Evolutionary conservation across 2,113 vertebrate genomes (phyloP).

Genomic region (Sminthopsis crassicaudata): DNA sequence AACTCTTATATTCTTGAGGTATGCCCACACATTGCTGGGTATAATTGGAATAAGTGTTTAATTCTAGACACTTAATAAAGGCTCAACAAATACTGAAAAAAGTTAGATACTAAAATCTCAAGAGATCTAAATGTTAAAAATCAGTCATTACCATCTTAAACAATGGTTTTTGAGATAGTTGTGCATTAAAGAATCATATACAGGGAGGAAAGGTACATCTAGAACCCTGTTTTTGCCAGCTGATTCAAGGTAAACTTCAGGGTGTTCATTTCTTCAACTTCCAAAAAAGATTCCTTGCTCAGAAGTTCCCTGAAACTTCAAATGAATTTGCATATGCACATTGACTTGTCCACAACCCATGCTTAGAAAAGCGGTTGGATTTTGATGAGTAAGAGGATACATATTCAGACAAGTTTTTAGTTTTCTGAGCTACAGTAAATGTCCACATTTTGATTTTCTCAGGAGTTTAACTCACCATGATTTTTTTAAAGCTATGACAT

Average conservation of each 20-base stretch:
- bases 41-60: not conserved
- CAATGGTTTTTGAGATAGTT: not conserved
- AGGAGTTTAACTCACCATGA: conserved; percentile 58
- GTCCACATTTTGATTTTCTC: conserved; percentile 24
- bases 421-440: conserved; percentile 46
- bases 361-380: conserved; percentile 26
- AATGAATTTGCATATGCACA: conserved; percentile 25
- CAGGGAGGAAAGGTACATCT: conserved; percentile 25
- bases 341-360: conserved; percentile 10
- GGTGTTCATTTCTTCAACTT: conserved; percentile 36
- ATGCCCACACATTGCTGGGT: not conserved
- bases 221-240: not conserved
- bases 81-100: not conserved
- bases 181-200: conserved; percentile 28
- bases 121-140: conserved; percentile 14
- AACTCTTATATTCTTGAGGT: not conserved
- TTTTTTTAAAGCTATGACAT: conserved; percentile 75
- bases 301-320: conserved; percentile 35
- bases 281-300: not conserved
- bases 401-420: conserved; percentile 29
- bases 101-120: not conserved
- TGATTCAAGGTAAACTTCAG: conserved; percentile 19
- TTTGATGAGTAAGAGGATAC: not conserved
- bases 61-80: conserved; percentile 5
- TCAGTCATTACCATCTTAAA: conserved; percentile 18